phyloP scores from a whole-genome alignment of 2,797 vertebrate genomes.

The Scyliorhinus canicula region DNA sequence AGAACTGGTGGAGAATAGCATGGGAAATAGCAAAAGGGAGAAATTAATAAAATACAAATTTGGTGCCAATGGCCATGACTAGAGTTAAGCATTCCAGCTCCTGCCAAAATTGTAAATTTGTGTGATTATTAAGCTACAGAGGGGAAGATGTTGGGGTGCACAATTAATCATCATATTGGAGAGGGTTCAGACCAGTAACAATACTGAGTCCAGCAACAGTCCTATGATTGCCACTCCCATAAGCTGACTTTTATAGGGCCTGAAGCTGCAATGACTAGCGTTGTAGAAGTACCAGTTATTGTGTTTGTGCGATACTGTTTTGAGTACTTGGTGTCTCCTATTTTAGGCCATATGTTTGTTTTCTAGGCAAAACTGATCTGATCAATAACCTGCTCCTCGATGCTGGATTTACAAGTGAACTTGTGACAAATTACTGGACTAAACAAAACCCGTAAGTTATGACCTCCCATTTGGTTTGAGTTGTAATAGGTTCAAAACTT shows the following conservation, averaged over 20 bases:
- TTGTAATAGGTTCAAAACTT: not conserved
- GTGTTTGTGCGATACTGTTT: not conserved
- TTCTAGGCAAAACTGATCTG: constrained; percentile 64
- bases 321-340: not conserved
- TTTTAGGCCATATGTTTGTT: not conserved
- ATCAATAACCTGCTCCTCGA: constrained; percentile 82
- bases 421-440: constrained; percentile 76
- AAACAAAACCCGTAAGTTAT: constrained; percentile 75
- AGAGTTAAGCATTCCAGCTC: not conserved
- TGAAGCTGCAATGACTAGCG: not conserved
- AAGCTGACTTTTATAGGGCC: not conserved
- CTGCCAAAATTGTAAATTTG: not conserved
- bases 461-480: not conserved
- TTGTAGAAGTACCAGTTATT: not conserved
- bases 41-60: not conserved
- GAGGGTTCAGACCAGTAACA: not conserved
- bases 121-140: not conserved
- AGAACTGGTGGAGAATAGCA: not conserved
- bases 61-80: not conserved
- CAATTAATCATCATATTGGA: not conserved
- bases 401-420: constrained; percentile 82
- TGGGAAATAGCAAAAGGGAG: not conserved
- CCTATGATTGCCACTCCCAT: not conserved
- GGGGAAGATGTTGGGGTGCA: not conserved
- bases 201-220: not conserved